Conservation (phyloP, 1,140 invertebrate species). For the Mamestra configurata region DNA sequence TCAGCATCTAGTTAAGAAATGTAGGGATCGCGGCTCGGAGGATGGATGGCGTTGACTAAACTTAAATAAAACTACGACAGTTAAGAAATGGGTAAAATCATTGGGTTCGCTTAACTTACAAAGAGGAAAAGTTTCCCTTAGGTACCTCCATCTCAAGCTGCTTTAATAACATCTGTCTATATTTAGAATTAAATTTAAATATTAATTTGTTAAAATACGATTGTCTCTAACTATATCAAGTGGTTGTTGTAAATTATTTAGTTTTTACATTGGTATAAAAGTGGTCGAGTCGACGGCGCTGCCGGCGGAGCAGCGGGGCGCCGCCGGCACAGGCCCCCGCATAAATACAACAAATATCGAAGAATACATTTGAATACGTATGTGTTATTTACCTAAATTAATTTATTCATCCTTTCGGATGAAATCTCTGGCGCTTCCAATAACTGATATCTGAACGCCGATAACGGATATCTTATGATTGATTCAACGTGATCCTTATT, state of each 20-base stretch:
- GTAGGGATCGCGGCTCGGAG: too few relatives aligned
- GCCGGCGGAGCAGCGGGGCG: constrained; percentile 66
- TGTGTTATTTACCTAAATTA: constrained; percentile 60
- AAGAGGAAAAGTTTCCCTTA: too few relatives aligned
- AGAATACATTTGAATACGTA: constrained; percentile 71
- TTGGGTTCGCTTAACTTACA: too few relatives aligned
- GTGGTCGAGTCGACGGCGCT: constrained; percentile 71
- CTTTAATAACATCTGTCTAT: constrained; percentile 30
- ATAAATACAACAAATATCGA: constrained; percentile 81
- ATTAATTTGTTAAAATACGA: constrained; percentile 66
- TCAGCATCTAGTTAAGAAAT: too few relatives aligned
- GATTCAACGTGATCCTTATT: constrained; percentile 24
- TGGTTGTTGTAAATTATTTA: constrained; percentile 62
- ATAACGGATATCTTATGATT: constrained; percentile 11
- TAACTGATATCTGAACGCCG: constrained; percentile 16
- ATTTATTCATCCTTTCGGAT: constrained; percentile 49
- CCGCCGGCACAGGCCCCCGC: constrained; percentile 64
- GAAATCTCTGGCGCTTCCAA: constrained; percentile 42
- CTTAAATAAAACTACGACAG: too few relatives aligned
- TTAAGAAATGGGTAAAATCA: too few relatives aligned
- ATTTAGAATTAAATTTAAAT: constrained; percentile 63
- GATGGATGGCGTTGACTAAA: too few relatives aligned
- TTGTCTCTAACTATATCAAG: constrained; percentile 63
- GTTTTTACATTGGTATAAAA: constrained; percentile 72
- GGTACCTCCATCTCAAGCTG: neutral